Base-by-base conservation (phyloP, 2,797 vertebrate species). In the Salmo trutta region DNA sequence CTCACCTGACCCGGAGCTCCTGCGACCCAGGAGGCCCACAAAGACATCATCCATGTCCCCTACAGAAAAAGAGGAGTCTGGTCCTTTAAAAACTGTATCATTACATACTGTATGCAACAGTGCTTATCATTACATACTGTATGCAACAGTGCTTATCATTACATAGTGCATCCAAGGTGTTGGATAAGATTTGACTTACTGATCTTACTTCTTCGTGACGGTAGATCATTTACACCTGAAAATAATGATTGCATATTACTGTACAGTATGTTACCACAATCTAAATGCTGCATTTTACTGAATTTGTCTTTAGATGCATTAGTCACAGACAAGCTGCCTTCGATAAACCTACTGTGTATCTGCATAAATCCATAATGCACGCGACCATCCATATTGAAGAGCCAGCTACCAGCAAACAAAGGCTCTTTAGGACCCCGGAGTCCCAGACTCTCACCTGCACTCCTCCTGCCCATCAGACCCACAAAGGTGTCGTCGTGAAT, bases 391-490 rank as follows among this genome's bases (percentile, higher is more conserved):
- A 27, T 65, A 65, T 65, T 3, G 7, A 51, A 47, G 16, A 71
- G n/a, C n/a, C 54, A 21, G 54, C 17, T n/a, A 59, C 54, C 54
- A 21, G 69, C 36, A 19, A 21, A 71, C n/a, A 71, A n/a, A 71
- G 64, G 64, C 41, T 47, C 21, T 3, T 84, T n/a, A n/a, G 71
- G 66, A 71, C 41, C 53, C 53, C 53, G 5, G 53, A 72, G 4
- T 53, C 64, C 14, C 16, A 54, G 19, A 31, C 21, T 77, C 84
- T 84, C 74, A 90, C 88, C 85, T 54, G 84, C 78, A 29, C 78
- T 90, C 76, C 91, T 93, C 68, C 84, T 88, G 59, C 93, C 93
- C 90, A 93, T 92, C 1, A 93, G 86, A 77, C 93, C 84, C 72
- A 92, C 81, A 83, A 94, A 94, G 72, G 75, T 88, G 83, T 92